Evolutionary conservation across 2,888 invertebrate genomes (phyloP), one percentile per base, ranked within the genome.

Genomic region (Malthinus flaveolus): DNA sequence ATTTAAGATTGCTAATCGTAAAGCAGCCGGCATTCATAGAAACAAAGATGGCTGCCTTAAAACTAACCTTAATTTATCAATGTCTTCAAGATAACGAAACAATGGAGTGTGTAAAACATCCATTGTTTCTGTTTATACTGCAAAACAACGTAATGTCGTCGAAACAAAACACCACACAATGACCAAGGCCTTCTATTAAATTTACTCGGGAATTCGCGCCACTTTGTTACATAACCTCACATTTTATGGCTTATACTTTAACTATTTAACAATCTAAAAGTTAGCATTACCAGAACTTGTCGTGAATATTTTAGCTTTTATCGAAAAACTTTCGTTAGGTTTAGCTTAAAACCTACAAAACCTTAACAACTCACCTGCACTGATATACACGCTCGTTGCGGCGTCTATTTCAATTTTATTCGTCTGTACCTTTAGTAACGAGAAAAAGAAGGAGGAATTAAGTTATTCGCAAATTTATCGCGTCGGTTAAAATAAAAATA

Each of bases 61-160:
- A 78, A 78, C 77, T 78, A 78, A 76, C 78, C 78, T 78, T 76
- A 78, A 79, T 79, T 78, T 79, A 79, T 79, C 79, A 79, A 78
- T 78, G 79, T 79, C 79, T 78, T 78, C 75, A 78, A 79, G 79
- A 79, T 79, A 79, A 79, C 75, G 76, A 75, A 75, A 78, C 79
- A 79, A 79, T 78, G 75, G 79, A 73, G 76, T 75, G 78, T 78
- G 77, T 78, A 78, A 79, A 78, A 78, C 76, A 76, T 75, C 77
- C 75, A 76, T 79, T 79, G 79, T 79, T 78, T 76, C 75, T 72
- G 74, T 73, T 74, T 74, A 74, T 73, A 76, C 73, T 72, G 71
- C 75, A 76, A 76, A 75, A 76, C 76, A 77, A 75, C 73, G 73
- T 73, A 74, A 73, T 72, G 73, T 72, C 72, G 71, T 56, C 71